Evolutionary conservation across 2,888 invertebrate species (phyloP).

Genomic region (Ethmia dodecea): DNA sequence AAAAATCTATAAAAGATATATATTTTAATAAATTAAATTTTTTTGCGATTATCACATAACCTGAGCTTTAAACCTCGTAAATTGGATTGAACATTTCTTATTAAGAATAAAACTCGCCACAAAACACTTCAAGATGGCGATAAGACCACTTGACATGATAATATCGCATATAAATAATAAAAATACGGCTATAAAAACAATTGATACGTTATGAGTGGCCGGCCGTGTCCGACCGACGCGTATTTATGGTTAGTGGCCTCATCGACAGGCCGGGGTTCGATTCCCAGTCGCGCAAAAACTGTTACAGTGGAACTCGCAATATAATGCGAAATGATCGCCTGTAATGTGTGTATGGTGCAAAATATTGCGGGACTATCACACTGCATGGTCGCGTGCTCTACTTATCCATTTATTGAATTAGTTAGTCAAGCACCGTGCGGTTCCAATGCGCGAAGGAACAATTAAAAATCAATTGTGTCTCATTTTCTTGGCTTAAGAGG

Average conservation of each 20-base stretch:
- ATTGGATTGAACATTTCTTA: no score
- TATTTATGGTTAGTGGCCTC: slow-evolving; percentile 56
- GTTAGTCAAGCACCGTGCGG: no score
- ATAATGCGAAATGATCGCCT: slow-evolving; percentile 63
- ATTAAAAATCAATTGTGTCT: no score
- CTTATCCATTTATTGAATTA: no score
- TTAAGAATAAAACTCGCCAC: no score
- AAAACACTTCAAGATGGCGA: slow-evolving; percentile 2
- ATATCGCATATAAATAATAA: slow-evolving; percentile 57
- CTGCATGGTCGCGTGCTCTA: slow-evolving; percentile 28
- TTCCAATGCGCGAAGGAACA: no score
- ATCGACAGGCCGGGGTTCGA: slow-evolving; percentile 49
- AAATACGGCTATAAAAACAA: slow-evolving; percentile 63
- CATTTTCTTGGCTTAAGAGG: no score
- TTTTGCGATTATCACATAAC: no score
- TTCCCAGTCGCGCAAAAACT: slow-evolving; percentile 45
- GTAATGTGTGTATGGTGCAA: slow-evolving; percentile 65
- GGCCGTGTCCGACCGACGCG: slow-evolving; percentile 35
- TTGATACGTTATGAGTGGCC: slow-evolving; percentile 64
- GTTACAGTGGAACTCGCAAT: slow-evolving; percentile 41
- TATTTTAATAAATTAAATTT: no score
- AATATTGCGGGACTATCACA: slow-evolving; percentile 41
- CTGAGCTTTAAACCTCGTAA: no score
- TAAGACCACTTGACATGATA: slow-evolving; percentile 18
- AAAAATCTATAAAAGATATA: no score